phyloP scores from a whole-genome alignment of 2,797 vertebrate genomes.

The Eulemur albifrons region DNA sequence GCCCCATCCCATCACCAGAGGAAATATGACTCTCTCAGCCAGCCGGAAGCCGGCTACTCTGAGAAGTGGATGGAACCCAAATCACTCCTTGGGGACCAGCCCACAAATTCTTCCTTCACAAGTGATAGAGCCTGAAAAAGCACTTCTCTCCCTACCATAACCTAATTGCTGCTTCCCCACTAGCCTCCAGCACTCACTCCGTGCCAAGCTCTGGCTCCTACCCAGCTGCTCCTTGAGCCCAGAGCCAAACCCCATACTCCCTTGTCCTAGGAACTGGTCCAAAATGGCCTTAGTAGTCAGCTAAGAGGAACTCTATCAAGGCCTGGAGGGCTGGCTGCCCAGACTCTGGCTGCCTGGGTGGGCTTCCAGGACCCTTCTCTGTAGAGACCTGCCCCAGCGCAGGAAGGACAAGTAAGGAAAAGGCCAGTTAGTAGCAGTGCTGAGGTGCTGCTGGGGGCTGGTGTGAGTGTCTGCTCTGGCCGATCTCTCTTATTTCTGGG shows the following conservation, averaged over 20 bases:
- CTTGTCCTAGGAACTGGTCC: conserved; percentile 55
- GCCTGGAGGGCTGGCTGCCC: conserved; percentile 3
- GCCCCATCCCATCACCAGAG: not conserved
- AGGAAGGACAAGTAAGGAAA: not conserved
- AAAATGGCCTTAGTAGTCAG: conserved; percentile 41
- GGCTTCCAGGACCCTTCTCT: not conserved
- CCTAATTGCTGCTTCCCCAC: not conserved
- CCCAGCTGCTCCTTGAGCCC: conserved; percentile 39
- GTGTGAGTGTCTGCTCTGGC: not conserved
- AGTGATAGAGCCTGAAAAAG: conserved; percentile 28
- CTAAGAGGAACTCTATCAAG: not conserved
- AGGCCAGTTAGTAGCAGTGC: not conserved
- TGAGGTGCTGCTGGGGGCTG: not conserved
- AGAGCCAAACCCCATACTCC: conserved; percentile 61
- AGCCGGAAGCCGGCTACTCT: not conserved
- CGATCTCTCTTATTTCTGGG: not conserved
- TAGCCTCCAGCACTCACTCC: not conserved
- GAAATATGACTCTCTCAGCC: not conserved
- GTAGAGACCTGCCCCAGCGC: not conserved
- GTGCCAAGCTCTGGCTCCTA: conserved; percentile 48
- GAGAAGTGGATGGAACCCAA: not conserved
- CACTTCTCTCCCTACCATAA: not conserved
- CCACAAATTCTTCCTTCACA: not conserved
- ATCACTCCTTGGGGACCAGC: not conserved
- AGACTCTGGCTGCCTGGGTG: conserved; percentile 29